Percentiles rank a stretch among this genome's conserved stretches.
Conservation (phyloP, 2,797 vertebrate species). For the Pelodytes ibericus region DNA sequence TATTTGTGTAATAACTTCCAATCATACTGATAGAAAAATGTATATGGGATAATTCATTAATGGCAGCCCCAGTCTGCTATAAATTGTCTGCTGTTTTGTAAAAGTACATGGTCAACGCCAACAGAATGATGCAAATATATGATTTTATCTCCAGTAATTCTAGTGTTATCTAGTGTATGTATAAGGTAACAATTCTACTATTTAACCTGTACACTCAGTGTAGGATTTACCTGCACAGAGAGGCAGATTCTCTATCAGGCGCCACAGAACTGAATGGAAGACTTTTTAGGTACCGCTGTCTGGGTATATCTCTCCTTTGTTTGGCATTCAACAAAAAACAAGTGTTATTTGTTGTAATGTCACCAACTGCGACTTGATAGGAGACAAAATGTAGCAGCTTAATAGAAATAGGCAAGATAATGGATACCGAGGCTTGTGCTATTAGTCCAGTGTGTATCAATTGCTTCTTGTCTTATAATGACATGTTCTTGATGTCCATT, state of each 20-base stretch:
- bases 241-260: conserved; percentile 1
- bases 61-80: too few relatives aligned
- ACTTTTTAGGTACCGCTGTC: too few relatives aligned
- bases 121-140: too few relatives aligned
- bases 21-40: too few relatives aligned
- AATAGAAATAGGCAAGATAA: background rate
- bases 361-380: background rate
- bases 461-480: too few relatives aligned
- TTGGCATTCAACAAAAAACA: conserved; percentile 2
- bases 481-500: too few relatives aligned
- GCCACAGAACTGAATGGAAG: conserved; percentile 25
- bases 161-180: background rate
- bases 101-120: too few relatives aligned
- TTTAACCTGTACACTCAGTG: conserved; percentile 2
- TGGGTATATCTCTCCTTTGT: background rate
- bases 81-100: too few relatives aligned
- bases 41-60: too few relatives aligned
- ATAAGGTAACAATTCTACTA: background rate
- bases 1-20: too few relatives aligned
- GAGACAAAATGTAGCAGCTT: background rate
- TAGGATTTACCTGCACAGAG: conserved; percentile 32
- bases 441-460: too few relatives aligned
- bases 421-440: too few relatives aligned
- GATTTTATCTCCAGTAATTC: background rate
- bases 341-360: background rate